phyloP scores from a whole-genome alignment of 1,140 invertebrate species.

The Neodiprion fabricii region DNA sequence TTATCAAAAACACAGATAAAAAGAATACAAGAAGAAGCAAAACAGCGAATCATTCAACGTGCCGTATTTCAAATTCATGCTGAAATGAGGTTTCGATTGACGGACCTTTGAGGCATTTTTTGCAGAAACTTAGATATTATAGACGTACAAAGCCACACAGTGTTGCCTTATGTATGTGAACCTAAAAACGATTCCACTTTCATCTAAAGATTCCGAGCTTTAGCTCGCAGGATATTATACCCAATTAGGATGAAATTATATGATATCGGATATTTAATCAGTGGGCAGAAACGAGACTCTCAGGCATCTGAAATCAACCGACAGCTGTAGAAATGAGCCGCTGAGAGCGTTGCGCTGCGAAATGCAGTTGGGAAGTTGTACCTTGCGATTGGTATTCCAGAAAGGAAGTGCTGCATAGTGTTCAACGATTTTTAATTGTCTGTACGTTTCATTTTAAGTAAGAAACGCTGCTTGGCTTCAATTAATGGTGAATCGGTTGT shows the following conservation, averaged over 20 bases:
- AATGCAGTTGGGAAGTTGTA: neutral
- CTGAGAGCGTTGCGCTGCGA: neutral
- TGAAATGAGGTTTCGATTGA: too few species aligned
- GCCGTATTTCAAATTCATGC: too few species aligned
- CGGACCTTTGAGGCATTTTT: too few species aligned
- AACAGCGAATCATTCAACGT: too few species aligned
- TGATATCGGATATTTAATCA: neutral
- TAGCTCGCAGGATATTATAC: neutral
- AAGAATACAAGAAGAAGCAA: too few species aligned
- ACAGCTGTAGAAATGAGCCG: neutral
- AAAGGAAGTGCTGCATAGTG: neutral
- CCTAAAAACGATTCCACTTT: too few species aligned
- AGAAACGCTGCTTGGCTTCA: neutral
- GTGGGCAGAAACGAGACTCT: neutral
- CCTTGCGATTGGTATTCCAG: neutral
- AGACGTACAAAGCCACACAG: too few species aligned
- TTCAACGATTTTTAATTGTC: neutral
- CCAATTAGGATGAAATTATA: neutral
- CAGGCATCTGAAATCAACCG: neutral
- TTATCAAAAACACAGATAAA: too few species aligned
- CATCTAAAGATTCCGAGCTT: too few species aligned
- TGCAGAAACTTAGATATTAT: too few species aligned
- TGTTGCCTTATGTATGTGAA: too few species aligned
- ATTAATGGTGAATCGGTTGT: neutral
- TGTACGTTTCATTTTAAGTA: neutral